A percentile compares a stretch with the other conserved stretches of the same genome.
Conservation (phyloP, 2,797 vertebrate species). For the Phataginus tricuspis region DNA sequence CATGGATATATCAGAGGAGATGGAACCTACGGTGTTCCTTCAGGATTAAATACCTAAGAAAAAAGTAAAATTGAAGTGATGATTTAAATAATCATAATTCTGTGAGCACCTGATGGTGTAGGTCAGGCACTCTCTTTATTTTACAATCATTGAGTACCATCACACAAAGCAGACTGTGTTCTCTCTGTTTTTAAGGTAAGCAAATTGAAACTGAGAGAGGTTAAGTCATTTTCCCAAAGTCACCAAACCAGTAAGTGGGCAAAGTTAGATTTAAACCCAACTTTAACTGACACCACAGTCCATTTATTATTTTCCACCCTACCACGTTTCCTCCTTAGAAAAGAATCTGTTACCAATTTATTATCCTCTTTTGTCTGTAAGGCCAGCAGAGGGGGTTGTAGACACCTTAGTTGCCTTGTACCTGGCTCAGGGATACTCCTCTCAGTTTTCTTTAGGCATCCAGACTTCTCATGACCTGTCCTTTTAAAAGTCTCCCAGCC, state of each 20-base stretch:
- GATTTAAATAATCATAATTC: not conserved
- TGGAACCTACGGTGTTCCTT: not conserved
- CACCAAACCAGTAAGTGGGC: not conserved
- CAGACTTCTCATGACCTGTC: not conserved
- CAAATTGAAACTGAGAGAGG: constrained; percentile 10
- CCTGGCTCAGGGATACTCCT: not conserved
- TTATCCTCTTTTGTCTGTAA: not conserved
- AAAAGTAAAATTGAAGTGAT: not conserved
- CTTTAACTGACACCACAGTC: not conserved
- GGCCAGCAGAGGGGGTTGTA: not conserved
- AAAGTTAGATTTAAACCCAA: constrained; percentile 11
- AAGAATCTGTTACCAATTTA: not conserved
- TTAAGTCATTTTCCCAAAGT: not conserved
- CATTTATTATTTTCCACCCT: constrained; percentile 9
- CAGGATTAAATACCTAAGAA: not conserved
- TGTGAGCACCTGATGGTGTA: not conserved
- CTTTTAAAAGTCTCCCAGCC: not conserved
- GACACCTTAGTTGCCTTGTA: not conserved
- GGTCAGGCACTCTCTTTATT: not conserved
- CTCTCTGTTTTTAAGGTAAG: not conserved
- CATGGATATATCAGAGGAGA: not conserved
- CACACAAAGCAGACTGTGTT: not conserved
- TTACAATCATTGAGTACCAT: not conserved
- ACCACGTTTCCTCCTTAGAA: not conserved
- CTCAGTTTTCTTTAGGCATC: not conserved